phyloP scores from a whole-genome alignment of 2,797 vertebrate genomes.

The Neopelma chrysocephalum region DNA sequence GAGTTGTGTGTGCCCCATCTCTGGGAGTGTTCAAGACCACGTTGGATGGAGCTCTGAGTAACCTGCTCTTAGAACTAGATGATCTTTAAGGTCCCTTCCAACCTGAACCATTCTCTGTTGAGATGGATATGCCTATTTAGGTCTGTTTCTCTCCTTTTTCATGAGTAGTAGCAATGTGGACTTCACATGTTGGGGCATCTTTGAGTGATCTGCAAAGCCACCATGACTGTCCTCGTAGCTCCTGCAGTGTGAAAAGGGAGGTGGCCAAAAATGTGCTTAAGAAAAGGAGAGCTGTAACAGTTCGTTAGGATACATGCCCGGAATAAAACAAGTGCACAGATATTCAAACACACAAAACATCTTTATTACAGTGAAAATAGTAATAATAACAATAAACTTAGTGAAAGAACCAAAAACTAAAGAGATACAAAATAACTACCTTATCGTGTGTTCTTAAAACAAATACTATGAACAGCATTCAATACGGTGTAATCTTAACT shows the following conservation, averaged over 20 bases:
- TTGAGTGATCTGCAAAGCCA: neutral
- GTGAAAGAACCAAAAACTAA: too few species aligned
- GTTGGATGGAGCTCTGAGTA: neutral
- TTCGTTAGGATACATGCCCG: too few species aligned
- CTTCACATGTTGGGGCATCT: neutral
- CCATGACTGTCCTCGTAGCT: neutral
- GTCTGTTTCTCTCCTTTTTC: neutral
- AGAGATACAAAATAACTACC: too few species aligned
- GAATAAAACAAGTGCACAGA: too few species aligned
- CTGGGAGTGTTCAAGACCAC: neutral
- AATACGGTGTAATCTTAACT: too few species aligned
- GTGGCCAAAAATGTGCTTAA: neutral
- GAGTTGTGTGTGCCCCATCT: neutral
- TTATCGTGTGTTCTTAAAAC: too few species aligned
- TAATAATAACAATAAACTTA: too few species aligned
- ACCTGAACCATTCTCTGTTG: neutral
- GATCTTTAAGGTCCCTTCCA: neutral
- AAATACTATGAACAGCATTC: too few species aligned
- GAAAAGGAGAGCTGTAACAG: too few species aligned
- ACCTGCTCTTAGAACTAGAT: neutral
- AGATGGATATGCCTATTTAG: neutral
- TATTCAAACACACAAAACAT: too few species aligned
- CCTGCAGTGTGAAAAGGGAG: rapidly evolving
- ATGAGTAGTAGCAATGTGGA: neutral
- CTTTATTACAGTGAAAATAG: too few species aligned